phyloP scores from a whole-genome alignment of 2,797 vertebrate genomes.

The Enteromius trimaculatus region DNA sequence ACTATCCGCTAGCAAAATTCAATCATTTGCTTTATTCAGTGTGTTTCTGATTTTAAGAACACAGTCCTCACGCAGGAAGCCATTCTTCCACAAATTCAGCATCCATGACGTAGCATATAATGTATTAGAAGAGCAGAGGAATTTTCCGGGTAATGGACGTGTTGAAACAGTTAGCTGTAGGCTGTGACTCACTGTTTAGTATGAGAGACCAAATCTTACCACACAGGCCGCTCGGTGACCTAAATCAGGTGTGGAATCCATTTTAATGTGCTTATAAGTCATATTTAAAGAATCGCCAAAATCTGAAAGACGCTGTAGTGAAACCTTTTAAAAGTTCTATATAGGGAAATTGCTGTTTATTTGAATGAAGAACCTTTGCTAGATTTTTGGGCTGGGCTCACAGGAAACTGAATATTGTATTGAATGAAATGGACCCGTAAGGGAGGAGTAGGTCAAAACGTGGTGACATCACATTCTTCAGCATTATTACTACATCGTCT shows the following conservation, averaged over 20 bases:
- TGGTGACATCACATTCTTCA: conserved; percentile 47
- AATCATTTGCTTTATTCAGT: background rate
- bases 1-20: background rate
- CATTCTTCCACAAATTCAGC: background rate
- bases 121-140: background rate
- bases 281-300: background rate
- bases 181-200: background rate
- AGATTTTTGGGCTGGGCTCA: conserved; percentile 5
- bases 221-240: conserved; percentile 6
- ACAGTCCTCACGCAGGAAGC: background rate
- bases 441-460: conserved; percentile 41
- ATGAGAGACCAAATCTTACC: conserved; percentile 7
- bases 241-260: conserved; percentile 21
- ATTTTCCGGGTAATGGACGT: background rate
- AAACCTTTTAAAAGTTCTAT: background rate
- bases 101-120: background rate
- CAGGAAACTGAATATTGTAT: conserved; percentile 21
- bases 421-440: conserved; percentile 35
- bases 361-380: background rate
- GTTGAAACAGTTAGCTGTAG: conserved; percentile 5
- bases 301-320: background rate
- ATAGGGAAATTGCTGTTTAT: background rate
- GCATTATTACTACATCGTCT: background rate
- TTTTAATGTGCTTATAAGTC: conserved; percentile 6
- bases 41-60: background rate